These are phyloP conservation scores for Tragelaphus scriptus DNA, from an alignment of 2,113 vertebrate genomes.

Conservation along the genomic window DNA sequence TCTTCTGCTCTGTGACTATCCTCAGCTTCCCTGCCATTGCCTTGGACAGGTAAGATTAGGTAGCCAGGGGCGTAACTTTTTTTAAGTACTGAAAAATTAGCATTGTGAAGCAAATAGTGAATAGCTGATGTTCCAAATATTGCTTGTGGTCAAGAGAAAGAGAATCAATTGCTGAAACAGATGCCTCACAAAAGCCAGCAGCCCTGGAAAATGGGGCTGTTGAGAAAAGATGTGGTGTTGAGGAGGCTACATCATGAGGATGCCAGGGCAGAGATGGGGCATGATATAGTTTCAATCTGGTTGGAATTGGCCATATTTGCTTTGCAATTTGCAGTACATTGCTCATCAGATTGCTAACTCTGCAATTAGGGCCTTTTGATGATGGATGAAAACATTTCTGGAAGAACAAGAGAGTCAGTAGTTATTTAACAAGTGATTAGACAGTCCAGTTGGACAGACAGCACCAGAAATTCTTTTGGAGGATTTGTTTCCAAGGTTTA, in stretches of 20 bases:
- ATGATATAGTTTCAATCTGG: neutral
- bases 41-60: constrained; percentile 84
- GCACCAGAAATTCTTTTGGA: neutral
- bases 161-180: neutral
- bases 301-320: neutral
- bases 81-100: neutral
- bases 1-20: constrained; percentile 96
- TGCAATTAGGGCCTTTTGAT: constrained; percentile 15
- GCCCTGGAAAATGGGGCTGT: neutral
- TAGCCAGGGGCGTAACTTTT: neutral
- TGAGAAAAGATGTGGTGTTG: neutral
- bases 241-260: neutral
- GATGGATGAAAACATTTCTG: constrained; percentile 16
- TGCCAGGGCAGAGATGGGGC: neutral
- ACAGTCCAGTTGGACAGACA: neutral
- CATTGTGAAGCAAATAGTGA: neutral
- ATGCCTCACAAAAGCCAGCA: neutral
- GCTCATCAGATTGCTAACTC: neutral
- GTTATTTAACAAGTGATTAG: neutral
- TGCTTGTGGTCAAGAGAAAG: neutral
- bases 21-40: constrained; percentile 94
- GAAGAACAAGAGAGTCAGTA: neutral
- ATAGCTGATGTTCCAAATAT: neutral
- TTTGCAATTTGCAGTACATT: neutral
- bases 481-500: neutral